A percentile compares a stretch with the other conserved stretches of the same genome.
Conservation (phyloP, 1,140 invertebrate genomes). For the Holotrichia oblita region DNA sequence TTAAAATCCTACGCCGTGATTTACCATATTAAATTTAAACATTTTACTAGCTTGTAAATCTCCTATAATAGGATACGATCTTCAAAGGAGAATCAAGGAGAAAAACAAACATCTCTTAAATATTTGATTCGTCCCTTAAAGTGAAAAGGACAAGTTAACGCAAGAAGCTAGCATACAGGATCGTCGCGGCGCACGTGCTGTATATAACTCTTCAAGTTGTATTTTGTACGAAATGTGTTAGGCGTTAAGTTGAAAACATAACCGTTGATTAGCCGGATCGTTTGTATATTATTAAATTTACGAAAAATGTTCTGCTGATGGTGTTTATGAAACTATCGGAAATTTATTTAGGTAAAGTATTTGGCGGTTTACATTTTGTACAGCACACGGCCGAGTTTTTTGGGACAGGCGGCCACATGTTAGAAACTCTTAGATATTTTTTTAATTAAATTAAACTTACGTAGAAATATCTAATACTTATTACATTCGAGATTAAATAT, state of each 20-base stretch:
- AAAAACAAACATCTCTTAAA: constrained; percentile 3
- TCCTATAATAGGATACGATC: background rate
- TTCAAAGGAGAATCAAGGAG: background rate
- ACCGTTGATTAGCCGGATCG: background rate
- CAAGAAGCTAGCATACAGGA: background rate
- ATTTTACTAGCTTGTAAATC: background rate
- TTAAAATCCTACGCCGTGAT: no score
- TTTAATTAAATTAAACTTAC: no score
- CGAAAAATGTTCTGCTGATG: background rate
- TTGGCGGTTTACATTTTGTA: background rate
- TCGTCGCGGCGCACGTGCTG: background rate
- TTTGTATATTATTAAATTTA: constrained; percentile 19
- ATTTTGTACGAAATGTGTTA: background rate
- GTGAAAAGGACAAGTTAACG: background rate
- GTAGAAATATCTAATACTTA: no score
- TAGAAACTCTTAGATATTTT: no score
- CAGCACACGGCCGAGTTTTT: no score
- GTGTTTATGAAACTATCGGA: background rate
- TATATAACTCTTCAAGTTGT: background rate
- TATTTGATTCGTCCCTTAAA: constrained; percentile 5
- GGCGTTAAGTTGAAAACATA: background rate
- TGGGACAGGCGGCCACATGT: no score
- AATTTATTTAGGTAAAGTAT: constrained; percentile 9
- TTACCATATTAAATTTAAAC: constrained; percentile 4
- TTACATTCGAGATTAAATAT: no score